phyloP scores from a whole-genome alignment of 2,113 vertebrate genomes.

The Colistium nudipinnis region DNA sequence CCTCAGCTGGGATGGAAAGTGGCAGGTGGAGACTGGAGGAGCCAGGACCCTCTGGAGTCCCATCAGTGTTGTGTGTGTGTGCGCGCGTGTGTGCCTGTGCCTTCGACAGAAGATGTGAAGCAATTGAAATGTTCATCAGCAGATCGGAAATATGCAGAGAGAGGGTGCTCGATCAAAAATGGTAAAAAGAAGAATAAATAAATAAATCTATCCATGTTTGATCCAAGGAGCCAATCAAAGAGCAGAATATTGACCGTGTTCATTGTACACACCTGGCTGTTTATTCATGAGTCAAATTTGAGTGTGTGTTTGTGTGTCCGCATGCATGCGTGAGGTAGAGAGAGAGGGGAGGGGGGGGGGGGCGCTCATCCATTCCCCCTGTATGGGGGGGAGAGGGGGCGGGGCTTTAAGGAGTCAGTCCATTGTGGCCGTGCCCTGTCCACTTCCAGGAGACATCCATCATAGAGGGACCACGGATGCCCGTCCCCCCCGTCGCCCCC shows the following conservation, averaged over 20 bases:
- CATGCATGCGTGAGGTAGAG: slow-evolving; percentile 43
- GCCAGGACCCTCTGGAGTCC: slow-evolving; percentile 71
- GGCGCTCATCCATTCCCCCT: slow-evolving; percentile 71
- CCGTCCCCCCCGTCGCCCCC: slow-evolving; percentile 32
- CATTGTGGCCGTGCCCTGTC: slow-evolving; percentile 81
- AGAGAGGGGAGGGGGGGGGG: background rate
- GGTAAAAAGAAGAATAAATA: too few species aligned
- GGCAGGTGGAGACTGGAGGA: slow-evolving; percentile 81
- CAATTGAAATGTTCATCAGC: slow-evolving; percentile 63
- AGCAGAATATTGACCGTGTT: background rate
- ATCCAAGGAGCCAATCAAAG: slow-evolving; percentile 32
- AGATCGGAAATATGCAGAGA: slow-evolving; percentile 44
- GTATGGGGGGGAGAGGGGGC: too few species aligned
- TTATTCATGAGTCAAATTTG: slow-evolving; percentile 32
- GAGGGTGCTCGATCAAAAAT: slow-evolving; percentile 34
- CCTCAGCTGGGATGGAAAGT: slow-evolving; percentile 79
- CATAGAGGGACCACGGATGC: slow-evolving; percentile 68
- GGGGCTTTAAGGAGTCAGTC: slow-evolving; percentile 77
- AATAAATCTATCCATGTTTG: too few species aligned
- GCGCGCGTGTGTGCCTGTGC: slow-evolving; percentile 26
- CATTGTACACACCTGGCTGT: slow-evolving; percentile 31
- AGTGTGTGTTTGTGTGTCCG: slow-evolving; percentile 34
- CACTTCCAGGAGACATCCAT: slow-evolving; percentile 84
- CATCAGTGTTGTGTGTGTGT: slow-evolving; percentile 72
- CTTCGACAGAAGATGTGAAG: slow-evolving; percentile 67